Evolutionary conservation across 92 coral and sea anemone species (phyloP), one percentile per base, ranked within the genome.

Genomic region (Chrysogorgia sp.): DNA sequence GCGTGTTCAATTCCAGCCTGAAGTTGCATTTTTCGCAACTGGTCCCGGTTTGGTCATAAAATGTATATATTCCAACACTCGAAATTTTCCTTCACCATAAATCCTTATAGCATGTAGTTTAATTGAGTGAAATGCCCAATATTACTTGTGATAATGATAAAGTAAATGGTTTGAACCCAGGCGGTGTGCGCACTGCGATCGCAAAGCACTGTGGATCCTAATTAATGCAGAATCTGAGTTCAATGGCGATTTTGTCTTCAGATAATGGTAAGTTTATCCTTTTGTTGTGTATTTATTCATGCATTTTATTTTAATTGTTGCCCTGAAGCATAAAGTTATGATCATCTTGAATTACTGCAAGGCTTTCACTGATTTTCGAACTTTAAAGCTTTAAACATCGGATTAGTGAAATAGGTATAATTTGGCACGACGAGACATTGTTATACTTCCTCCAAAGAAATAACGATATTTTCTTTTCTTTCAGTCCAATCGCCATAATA

Each of bases 131-230:
- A n/a, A n/a, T n/a, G n/a, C n/a, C n/a, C n/a, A n/a, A n/a, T n/a
- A n/a, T n/a, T n/a, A n/a, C n/a, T n/a, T n/a, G n/a, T n/a, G n/a
- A n/a, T n/a, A n/a, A n/a, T n/a, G n/a, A n/a, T n/a, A n/a, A n/a
- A n/a, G n/a, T n/a, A n/a, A n/a, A n/a, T n/a, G n/a, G n/a, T n/a
- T n/a, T n/a, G n/a, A n/a, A n/a, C n/a, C n/a, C n/a, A n/a, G n/a
- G n/a, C n/a, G n/a, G 50, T 43, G 50, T 43, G 50, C 17, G 50
- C 17, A 43, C 50, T 43, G 50, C 50, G 50, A 43, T 43, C 50
- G 50, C 50, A 43, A 43, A 43, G 17, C 50, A 43, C 50, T 43
- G 50, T 43, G 50, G 50, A 43, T 43, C 50, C 50, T 43, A 43
- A 43, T 43, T 43, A 43, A 43, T 43, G 17, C 50, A 43, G 17